These are phyloP conservation scores for Brachyistius frenatus DNA, from an alignment of 2,113 vertebrate species.

Conservation along the genomic window DNA sequence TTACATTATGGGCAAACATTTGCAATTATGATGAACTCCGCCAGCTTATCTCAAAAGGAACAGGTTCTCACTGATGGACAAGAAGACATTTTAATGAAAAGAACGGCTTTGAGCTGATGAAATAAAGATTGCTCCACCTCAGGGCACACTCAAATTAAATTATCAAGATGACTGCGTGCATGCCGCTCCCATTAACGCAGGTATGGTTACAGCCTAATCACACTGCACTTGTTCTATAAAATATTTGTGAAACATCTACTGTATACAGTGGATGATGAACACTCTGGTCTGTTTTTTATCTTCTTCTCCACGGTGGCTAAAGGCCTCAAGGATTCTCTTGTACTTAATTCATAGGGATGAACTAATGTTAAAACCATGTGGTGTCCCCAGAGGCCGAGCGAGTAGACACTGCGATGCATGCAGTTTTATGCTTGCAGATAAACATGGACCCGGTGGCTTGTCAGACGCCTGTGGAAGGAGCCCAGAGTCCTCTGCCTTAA, in stretches of 20 bases:
- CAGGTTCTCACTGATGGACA: constrained; percentile 80
- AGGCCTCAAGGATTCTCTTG: constrained; percentile 40
- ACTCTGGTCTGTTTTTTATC: constrained; percentile 2
- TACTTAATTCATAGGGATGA: constrained; percentile 60
- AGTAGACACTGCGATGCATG: constrained; percentile 79
- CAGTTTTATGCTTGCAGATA: constrained; percentile 89
- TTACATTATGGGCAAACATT: constrained; percentile 82
- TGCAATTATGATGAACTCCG: constrained; percentile 84
- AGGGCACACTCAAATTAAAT: constrained; percentile 81
- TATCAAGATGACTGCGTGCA: constrained; percentile 77
- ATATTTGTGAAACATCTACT: constrained; percentile 36
- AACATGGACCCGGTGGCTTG: constrained; percentile 86
- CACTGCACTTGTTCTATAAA: constrained; percentile 33
- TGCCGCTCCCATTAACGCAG: constrained; percentile 72
- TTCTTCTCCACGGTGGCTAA: constrained; percentile 37
- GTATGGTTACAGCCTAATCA: constrained; percentile 60
- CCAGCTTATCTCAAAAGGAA: constrained; percentile 81
- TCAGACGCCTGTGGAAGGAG: constrained; percentile 87
- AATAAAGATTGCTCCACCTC: constrained; percentile 82
- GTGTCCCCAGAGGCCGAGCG: constrained; percentile 81
- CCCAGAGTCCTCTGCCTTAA: constrained; percentile 83
- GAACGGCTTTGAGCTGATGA: constrained; percentile 81
- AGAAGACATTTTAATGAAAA: constrained; percentile 82
- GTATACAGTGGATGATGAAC: constrained; percentile 5
- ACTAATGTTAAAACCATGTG: constrained; percentile 89